Evolutionary conservation across 2,888 invertebrate genomes (phyloP).

Genomic region (Polydrusus tereticollis): DNA sequence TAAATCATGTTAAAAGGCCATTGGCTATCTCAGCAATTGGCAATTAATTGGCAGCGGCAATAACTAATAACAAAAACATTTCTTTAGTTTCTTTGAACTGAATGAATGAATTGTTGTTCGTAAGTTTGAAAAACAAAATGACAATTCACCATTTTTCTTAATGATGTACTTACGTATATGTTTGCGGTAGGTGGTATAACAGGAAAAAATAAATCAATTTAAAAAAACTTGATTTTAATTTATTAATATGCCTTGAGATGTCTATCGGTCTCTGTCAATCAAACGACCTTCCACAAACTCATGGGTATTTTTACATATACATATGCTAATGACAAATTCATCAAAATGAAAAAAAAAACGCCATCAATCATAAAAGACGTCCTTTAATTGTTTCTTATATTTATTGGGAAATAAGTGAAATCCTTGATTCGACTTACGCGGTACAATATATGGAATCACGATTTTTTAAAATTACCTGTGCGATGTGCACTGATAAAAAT

Average conservation of each 20-base stretch:
- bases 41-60: background rate
- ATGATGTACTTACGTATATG: slow-evolving; percentile 1
- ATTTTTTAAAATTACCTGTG: slow-evolving; percentile 9
- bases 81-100: background rate
- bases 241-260: slow-evolving; percentile 40
- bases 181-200: slow-evolving; percentile 25
- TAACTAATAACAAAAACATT: background rate
- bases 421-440: slow-evolving; percentile 37
- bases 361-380: slow-evolving; percentile 40
- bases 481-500: slow-evolving; percentile 38
- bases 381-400: slow-evolving; percentile 35
- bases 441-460: slow-evolving; percentile 27
- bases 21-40: background rate
- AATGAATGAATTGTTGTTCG: background rate
- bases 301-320: slow-evolving; percentile 32
- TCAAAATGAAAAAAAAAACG: slow-evolving; percentile 38
- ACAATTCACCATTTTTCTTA: slow-evolving; percentile 17
- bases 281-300: slow-evolving; percentile 40
- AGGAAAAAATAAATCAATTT: slow-evolving; percentile 33
- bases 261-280: slow-evolving; percentile 45
- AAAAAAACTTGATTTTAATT: slow-evolving; percentile 37
- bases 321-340: slow-evolving; percentile 47
- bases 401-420: slow-evolving; percentile 39
- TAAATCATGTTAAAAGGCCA: too few species aligned
- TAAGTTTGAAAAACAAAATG: background rate